Percentiles rank a stretch among this genome's conserved stretches.
These are phyloP conservation scores for Brachymystax lenok DNA, from an alignment of 2,797 vertebrate species.

Conservation along the genomic window DNA sequence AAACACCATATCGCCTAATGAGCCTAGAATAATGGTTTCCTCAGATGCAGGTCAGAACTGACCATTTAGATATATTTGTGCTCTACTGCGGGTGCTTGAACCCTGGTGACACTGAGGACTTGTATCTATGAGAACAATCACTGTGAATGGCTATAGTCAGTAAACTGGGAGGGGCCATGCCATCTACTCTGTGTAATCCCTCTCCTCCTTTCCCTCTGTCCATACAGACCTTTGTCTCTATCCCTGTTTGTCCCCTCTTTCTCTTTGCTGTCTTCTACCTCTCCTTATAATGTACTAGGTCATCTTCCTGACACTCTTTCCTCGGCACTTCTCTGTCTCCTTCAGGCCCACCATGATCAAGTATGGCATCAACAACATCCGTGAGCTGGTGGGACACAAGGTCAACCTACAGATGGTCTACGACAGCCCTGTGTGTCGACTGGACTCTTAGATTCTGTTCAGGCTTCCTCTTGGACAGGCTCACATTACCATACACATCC, in stretches of 20 bases:
- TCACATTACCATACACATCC: neutral
- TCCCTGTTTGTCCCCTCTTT: neutral
- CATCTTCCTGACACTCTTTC: neutral
- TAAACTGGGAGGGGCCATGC: constrained; percentile 23
- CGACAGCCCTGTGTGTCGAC: constrained; percentile 87
- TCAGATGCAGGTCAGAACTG: no score
- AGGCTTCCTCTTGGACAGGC: constrained; percentile 1
- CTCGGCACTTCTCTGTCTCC: neutral
- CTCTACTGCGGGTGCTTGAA: neutral
- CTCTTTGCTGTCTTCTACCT: neutral
- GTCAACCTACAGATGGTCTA: constrained; percentile 98
- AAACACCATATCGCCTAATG: no score
- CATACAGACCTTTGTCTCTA: no score
- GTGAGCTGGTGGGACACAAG: constrained; percentile 93
- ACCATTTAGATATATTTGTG: neutral
- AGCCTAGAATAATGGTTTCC: no score
- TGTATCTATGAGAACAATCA: neutral
- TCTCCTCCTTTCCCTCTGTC: neutral
- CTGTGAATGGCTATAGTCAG: neutral
- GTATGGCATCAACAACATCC: constrained; percentile 96
- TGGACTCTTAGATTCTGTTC: constrained; percentile 75
- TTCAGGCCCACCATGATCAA: constrained; percentile 95
- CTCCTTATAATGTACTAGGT: neutral
- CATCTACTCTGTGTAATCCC: constrained; percentile 44
- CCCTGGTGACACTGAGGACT: neutral